phyloP scores from a whole-genome alignment of 2,113 vertebrate species.

The Maccullochella peelii region DNA sequence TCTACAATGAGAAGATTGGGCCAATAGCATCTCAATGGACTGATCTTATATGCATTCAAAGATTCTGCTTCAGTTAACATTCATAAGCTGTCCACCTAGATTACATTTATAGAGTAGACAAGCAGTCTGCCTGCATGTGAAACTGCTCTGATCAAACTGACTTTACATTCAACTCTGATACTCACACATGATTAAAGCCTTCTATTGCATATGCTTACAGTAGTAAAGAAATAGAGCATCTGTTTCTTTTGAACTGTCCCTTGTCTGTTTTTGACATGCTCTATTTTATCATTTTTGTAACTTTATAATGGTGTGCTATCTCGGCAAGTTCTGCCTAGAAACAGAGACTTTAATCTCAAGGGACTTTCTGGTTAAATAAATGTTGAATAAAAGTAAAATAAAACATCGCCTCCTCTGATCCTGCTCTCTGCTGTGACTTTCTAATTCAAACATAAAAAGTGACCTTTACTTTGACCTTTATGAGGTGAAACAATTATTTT shows the following conservation, averaged over 20 bases:
- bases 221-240: too few relatives aligned
- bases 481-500: neutral
- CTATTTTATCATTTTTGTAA: too few relatives aligned
- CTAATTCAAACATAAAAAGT: slow-evolving; percentile 1
- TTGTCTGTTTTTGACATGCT: too few relatives aligned
- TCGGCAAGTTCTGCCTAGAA: too few relatives aligned
- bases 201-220: neutral
- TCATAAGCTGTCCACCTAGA: neutral
- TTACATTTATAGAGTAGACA: neutral
- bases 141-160: slow-evolving; percentile 6
- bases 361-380: too few relatives aligned
- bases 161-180: neutral
- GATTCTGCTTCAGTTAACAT: neutral
- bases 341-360: too few relatives aligned
- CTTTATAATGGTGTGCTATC: too few relatives aligned
- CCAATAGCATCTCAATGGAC: neutral
- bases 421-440: neutral
- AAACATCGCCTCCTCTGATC: slow-evolving; percentile 1
- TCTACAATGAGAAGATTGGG: neutral
- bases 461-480: slow-evolving; percentile 28
- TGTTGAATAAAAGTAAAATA: too few relatives aligned
- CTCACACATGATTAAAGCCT: slow-evolving; percentile 3
- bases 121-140: neutral
- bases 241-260: too few relatives aligned
- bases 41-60: neutral